phyloP scores from a whole-genome alignment of 1,140 invertebrate species.

The Pygmarrhopalites habei region DNA sequence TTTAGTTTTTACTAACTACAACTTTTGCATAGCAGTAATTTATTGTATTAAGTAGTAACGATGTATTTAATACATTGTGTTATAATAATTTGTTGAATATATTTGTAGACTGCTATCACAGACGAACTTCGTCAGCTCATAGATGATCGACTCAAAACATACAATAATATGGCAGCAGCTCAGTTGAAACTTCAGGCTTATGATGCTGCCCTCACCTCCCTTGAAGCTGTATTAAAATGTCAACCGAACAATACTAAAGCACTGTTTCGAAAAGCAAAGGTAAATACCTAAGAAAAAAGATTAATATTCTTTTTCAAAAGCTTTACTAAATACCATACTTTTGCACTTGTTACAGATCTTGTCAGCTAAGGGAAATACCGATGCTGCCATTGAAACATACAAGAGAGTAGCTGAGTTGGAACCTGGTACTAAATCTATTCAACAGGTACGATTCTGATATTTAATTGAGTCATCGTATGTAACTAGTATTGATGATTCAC shows the following conservation, averaged over 20 bases:
- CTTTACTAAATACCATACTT: background rate
- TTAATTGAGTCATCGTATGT: slow-evolving; percentile 18
- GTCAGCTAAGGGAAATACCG: slow-evolving; percentile 53
- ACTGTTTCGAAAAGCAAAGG: slow-evolving; percentile 75
- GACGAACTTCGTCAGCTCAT: slow-evolving; percentile 50
- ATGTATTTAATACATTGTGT: too few species aligned
- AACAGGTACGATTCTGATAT: slow-evolving; percentile 37
- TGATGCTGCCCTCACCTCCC: slow-evolving; percentile 69
- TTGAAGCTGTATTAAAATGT: slow-evolving; percentile 68
- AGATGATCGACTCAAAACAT: slow-evolving; percentile 69
- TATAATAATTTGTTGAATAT: too few species aligned
- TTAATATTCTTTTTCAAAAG: background rate
- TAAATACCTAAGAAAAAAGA: slow-evolving; percentile 35
- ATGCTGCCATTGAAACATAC: slow-evolving; percentile 53
- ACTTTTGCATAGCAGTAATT: too few species aligned
- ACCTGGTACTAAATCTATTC: slow-evolving; percentile 52
- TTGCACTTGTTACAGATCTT: slow-evolving; percentile 49
- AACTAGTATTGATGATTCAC: background rate
- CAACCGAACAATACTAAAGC: slow-evolving; percentile 85
- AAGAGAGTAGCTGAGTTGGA: slow-evolving; percentile 53
- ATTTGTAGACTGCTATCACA: too few species aligned
- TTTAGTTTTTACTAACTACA: too few species aligned
- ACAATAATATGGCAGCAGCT: slow-evolving; percentile 82
- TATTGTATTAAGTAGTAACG: too few species aligned
- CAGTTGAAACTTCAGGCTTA: slow-evolving; percentile 77